Evolutionary conservation across 2,113 vertebrate species (phyloP), one percentile per base, ranked within the genome.

Genomic region (Epinephelus cyanopodus): DNA sequence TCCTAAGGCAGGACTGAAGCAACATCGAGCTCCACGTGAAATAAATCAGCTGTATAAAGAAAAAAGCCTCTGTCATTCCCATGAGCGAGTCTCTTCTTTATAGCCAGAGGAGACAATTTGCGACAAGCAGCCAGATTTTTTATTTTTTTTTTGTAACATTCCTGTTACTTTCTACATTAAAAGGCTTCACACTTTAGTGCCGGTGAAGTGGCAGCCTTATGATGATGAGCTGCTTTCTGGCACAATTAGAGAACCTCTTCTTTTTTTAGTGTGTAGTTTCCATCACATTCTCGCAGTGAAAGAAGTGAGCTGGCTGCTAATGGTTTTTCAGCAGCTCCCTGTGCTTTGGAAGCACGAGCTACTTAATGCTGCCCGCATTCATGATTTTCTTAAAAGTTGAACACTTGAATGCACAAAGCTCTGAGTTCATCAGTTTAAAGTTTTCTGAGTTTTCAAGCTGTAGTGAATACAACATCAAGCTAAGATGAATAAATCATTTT

Each of bases 1-100:
- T 79, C 87, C 86, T 83, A 86, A 87, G 86, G 90, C 87, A 81
- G 85, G 84, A 89, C 71, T 62, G 77, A 80, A 89, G 78, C 81
- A 74, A 72, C 67, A 76, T 29, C 25, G 7, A 87, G 85, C 84
- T 89, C 78, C 77, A 21, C 15, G 0, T 58, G 52, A 78, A 63
- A 81, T 25, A 53, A 73, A 68, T 74, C 70, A 70, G 73, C 53
- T 13, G 65, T 3, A 50, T 47, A 69, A 78, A 81, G 77, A 81
- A 62, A 66, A 57, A 69, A 69, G 37, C n/a, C 79, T 85, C 65
- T 27, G 9, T 47, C 15, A 19, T 21, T 68, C 11, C 78, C 13
- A 29, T 3, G 13, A 65, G 50, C 1, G 19, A 62, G 37, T 75
- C 21, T 37, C 78, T 37, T 74, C 50, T 82, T 57, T 74, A 74